Conservation (phyloP, 1,140 invertebrate genomes). For the Pseudomyrmex concolor region DNA sequence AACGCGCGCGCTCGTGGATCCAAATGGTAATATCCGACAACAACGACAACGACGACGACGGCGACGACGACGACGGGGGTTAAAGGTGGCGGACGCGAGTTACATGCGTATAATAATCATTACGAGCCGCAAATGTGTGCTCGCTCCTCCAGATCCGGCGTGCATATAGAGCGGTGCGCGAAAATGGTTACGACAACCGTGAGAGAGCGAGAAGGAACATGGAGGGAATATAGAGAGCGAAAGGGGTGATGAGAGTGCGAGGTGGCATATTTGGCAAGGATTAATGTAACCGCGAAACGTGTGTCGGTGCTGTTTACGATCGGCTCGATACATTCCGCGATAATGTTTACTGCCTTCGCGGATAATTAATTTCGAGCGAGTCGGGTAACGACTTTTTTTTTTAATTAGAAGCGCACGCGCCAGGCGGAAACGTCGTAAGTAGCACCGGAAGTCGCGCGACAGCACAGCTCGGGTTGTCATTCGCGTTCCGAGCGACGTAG, state of each 20-base stretch:
- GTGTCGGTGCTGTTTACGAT: slow-evolving; percentile 66
- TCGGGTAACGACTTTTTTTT: slow-evolving; percentile 1
- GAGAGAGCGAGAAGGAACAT: not conserved
- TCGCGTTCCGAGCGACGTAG: not conserved
- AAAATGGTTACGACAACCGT: slow-evolving; percentile 62
- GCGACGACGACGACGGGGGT: slow-evolving; percentile 47
- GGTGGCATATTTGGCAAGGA: slow-evolving; percentile 70
- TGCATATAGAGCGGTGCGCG: slow-evolving; percentile 40
- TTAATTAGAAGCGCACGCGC: slow-evolving; percentile 24
- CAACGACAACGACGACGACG: slow-evolving; percentile 51
- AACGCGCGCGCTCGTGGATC: slow-evolving; percentile 50
- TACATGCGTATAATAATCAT: slow-evolving; percentile 72
- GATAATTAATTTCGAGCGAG: slow-evolving; percentile 44
- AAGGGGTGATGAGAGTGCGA: slow-evolving; percentile 1
- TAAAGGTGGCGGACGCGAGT: slow-evolving; percentile 68
- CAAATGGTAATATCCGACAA: slow-evolving; percentile 60
- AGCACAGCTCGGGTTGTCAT: not conserved
- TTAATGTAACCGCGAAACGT: slow-evolving; percentile 73
- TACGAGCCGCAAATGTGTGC: slow-evolving; percentile 67
- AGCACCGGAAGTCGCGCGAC: slow-evolving; percentile 22
- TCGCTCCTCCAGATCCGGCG: slow-evolving; percentile 61
- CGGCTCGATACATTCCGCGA: slow-evolving; percentile 52
- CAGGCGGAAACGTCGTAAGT: slow-evolving; percentile 12
- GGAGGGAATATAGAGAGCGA: not conserved
- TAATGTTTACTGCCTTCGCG: not conserved